Evolutionary conservation across 1,140 invertebrate species (phyloP).

Genomic region (Nasonia longicornis): DNA sequence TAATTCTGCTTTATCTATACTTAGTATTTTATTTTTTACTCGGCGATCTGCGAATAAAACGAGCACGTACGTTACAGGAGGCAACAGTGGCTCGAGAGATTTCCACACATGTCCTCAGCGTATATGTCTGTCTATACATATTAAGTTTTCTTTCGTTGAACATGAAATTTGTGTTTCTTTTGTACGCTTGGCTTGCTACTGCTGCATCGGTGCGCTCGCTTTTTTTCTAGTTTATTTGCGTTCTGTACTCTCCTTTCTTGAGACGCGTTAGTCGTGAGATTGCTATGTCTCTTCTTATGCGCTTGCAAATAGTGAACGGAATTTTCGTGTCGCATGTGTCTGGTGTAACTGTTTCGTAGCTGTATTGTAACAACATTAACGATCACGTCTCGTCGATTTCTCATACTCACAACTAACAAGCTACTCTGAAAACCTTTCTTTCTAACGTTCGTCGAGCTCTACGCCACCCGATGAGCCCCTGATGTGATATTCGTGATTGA

Average conservation of each 20-base stretch:
- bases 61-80: constrained; percentile 62
- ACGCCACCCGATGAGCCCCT: too few relatives aligned
- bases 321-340: neutral
- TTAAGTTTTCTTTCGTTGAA: constrained; percentile 48
- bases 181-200: neutral
- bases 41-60: constrained; percentile 45
- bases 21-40: neutral
- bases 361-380: neutral
- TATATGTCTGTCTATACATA: constrained; percentile 65
- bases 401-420: neutral
- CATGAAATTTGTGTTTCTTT: constrained; percentile 8
- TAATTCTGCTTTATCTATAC: neutral
- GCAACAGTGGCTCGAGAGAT: constrained; percentile 63
- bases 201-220: neutral
- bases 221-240: neutral
- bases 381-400: neutral
- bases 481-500: neutral
- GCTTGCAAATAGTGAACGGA: neutral
- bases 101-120: constrained; percentile 59
- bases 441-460: neutral
- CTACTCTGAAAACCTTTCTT: neutral
- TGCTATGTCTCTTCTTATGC: neutral
- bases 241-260: neutral
- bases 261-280: neutral
- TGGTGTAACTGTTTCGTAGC: neutral